A percentile compares a stretch with the other conserved stretches of the same genome.
phyloP scores from a whole-genome alignment of 2,888 invertebrate species.

The Ditula angustiorana region DNA sequence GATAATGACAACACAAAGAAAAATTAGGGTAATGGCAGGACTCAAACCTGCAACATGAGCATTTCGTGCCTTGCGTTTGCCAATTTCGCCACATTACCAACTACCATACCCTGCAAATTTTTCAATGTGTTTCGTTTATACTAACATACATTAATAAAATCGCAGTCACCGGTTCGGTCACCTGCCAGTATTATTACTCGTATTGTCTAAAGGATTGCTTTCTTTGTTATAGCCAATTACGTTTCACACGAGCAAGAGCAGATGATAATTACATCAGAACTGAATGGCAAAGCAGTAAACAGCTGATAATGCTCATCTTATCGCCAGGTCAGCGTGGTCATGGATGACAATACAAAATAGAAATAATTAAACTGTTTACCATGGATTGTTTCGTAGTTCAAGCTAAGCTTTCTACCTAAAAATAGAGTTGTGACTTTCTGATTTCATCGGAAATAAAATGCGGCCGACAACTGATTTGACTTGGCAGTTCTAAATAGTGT shows the following conservation, averaged over 20 bases:
- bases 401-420: neutral
- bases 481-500: too few species aligned
- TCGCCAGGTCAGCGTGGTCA: conserved; percentile 23
- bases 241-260: conserved; percentile 9
- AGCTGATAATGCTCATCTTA: conserved; percentile 32
- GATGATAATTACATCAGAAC: conserved; percentile 28
- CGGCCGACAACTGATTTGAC: too few species aligned
- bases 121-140: too few species aligned
- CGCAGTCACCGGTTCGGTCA: too few species aligned
- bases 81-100: too few species aligned
- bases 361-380: conserved; percentile 8
- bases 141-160: too few species aligned
- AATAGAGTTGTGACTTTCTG: neutral
- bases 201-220: neutral
- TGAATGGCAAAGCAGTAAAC: conserved; percentile 24
- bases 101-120: too few species aligned
- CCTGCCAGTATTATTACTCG: too few species aligned
- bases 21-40: too few species aligned
- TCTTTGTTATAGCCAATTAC: neutral
- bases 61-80: too few species aligned
- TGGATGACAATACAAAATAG: conserved; percentile 8
- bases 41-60: too few species aligned
- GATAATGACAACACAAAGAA: too few species aligned
- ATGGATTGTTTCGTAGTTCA: neutral
- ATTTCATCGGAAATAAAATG: neutral